Base-by-base conservation (phyloP, 2,888 invertebrate species). In the Fissipunctia ypsillon region DNA sequence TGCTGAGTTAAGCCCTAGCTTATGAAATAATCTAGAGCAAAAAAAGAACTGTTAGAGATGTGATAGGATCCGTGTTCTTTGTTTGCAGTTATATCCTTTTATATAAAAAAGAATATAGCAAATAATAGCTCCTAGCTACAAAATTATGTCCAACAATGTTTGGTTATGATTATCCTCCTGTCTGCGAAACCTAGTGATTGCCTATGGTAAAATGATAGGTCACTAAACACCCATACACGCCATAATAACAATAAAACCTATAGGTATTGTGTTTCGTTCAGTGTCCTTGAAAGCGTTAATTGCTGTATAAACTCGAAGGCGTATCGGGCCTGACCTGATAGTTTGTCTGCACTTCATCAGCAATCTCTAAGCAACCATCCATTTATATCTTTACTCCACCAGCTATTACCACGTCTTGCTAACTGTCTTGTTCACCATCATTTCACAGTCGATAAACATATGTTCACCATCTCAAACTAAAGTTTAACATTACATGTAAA, bases 401-500 rank as follows among this genome's bases (percentile, higher is more conserved):
- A 3, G 3, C 5, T 35, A 57, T 73, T 63, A 57, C 31, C 0
- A 63, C 14, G 28, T 22, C 38, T 61, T 28, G n/a, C 22, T 60
- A 56, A 28, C 38, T 71, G 54, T 63, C 61, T 25, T 52, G 50
- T 12, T 25, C 16, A 12, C 35, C 63, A 43, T 45, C 22, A 38
- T 45, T 76, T 52, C 22, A 45, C 45, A 59, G 28, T 38, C 35
- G 28, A 38, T 50, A 76, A 76, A 81, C 50, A 43, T n/a, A 81
- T 28, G 50, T 50, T 50, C 2, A 6, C 35, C 16, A 43, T 76
- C 16, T 60, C 9, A 38, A 48, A 61, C 14, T 52, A 52, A 75
- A 74, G 63, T 64, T 52, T 48, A 67, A 69, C 64, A 65, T 66
- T 73, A 52, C 45, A 72, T 64, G n/a, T 83, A 83, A 80, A 84